A percentile compares a stretch with the other conserved stretches of the same genome.
phyloP scores from a whole-genome alignment of 1,140 invertebrate genomes.

The Eriocheir sinensis region DNA sequence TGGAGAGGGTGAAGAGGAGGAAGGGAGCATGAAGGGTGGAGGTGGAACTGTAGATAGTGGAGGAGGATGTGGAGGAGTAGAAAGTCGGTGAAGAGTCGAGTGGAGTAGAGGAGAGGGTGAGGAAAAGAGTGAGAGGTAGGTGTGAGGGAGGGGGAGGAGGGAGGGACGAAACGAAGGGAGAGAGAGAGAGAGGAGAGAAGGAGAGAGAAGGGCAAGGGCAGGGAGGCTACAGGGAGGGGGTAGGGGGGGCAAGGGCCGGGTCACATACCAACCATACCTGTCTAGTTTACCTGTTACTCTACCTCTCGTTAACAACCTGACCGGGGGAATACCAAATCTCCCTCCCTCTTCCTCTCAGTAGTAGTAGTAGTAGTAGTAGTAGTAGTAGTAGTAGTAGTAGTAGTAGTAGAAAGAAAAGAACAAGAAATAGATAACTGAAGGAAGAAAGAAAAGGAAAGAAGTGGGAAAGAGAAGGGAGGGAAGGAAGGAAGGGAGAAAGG shows the following conservation, averaged over 20 bases:
- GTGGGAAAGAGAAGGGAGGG: no score
- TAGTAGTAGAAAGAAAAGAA: background rate
- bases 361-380: background rate
- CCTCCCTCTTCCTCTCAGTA: background rate
- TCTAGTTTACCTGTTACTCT: background rate
- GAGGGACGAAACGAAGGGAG: no score
- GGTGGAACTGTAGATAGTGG: background rate
- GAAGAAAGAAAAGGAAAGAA: no score
- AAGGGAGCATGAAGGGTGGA: no score
- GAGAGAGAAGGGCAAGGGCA: background rate
- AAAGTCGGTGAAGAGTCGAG: background rate
- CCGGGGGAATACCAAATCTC: background rate
- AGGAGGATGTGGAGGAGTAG: background rate
- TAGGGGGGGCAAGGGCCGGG: background rate
- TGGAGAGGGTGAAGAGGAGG: background rate
- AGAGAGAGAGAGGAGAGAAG: background rate
- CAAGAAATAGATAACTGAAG: background rate
- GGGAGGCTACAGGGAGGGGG: background rate
- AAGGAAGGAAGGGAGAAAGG: no score
- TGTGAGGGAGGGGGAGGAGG: slow-evolving; percentile 3
- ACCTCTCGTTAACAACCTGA: slow-evolving; percentile 1
- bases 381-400: background rate
- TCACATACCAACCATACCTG: slow-evolving; percentile 23
- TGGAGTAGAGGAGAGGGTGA: background rate
- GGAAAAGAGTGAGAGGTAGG: background rate